phyloP scores from a whole-genome alignment of 2,888 invertebrate species.

The Sussaba pulchella region DNA sequence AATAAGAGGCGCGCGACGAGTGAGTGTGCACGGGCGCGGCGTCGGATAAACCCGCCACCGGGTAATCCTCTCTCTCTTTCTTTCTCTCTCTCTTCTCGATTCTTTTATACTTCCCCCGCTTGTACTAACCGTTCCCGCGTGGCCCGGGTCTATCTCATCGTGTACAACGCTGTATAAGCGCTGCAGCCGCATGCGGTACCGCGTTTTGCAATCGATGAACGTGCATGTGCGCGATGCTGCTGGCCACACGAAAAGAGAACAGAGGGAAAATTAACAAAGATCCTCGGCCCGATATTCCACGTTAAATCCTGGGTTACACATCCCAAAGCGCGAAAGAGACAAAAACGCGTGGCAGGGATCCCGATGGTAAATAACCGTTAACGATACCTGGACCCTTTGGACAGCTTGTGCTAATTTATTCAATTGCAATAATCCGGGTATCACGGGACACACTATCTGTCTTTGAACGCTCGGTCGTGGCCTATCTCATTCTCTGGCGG shows the following conservation, averaged over 20 bases:
- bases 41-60: slow-evolving; percentile 52
- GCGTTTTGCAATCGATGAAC: slow-evolving; percentile 39
- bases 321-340: not conserved
- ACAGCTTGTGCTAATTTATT: slow-evolving; percentile 69
- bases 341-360: slow-evolving; percentile 60
- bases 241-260: slow-evolving; percentile 58
- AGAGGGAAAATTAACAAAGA: slow-evolving; percentile 64
- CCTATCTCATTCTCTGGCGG: slow-evolving; percentile 2
- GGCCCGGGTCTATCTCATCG: not conserved
- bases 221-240: slow-evolving; percentile 47
- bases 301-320: not conserved
- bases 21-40: slow-evolving; percentile 46
- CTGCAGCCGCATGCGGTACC: not conserved
- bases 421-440: slow-evolving; percentile 66
- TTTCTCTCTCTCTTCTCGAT: slow-evolving; percentile 27
- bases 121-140: slow-evolving; percentile 3
- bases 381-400: slow-evolving; percentile 63
- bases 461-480: not conserved
- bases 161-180: not conserved
- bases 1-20: slow-evolving; percentile 54
- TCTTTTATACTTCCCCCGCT: slow-evolving; percentile 36
- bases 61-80: slow-evolving; percentile 48
- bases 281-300: slow-evolving; percentile 63
- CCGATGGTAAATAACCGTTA: slow-evolving; percentile 68
- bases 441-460: slow-evolving; percentile 4